A percentile compares a stretch with the other conserved stretches of the same genome.
Evolutionary conservation across 2,888 invertebrate species (phyloP).

Genomic region (Myathropa florea): DNA sequence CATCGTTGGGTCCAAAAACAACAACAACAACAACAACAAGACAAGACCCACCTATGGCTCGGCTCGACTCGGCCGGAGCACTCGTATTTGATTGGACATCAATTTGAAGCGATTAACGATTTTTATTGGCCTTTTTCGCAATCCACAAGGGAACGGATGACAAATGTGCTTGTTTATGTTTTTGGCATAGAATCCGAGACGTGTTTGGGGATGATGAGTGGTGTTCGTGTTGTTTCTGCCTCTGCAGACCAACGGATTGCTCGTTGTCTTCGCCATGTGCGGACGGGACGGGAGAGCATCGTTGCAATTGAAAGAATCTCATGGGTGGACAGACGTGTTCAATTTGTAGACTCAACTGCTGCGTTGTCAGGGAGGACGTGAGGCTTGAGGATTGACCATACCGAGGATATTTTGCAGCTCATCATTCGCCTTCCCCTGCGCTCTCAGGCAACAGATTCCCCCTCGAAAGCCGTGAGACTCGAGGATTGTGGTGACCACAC

Average conservation of each 20-base stretch:
- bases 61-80: background rate
- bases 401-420: too few species aligned
- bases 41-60: background rate
- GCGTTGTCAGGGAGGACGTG: too few species aligned
- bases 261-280: background rate
- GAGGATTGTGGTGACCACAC: too few species aligned
- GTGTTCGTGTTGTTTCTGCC: background rate
- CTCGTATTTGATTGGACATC: slow-evolving; percentile 44
- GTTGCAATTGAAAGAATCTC: too few species aligned
- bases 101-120: slow-evolving; percentile 52
- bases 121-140: slow-evolving; percentile 25
- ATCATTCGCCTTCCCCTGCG: too few species aligned
- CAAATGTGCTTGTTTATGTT: slow-evolving; percentile 14
- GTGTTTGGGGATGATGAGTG: background rate
- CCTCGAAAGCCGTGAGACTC: too few species aligned
- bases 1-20: background rate
- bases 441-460: too few species aligned
- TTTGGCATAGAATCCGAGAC: background rate
- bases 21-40: background rate
- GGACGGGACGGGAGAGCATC: background rate
- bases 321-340: background rate
- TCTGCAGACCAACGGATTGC: background rate
- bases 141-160: slow-evolving; percentile 18
- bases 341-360: background rate
- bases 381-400: too few species aligned